These are phyloP conservation scores for Isichthys henryi DNA, from an alignment of 2,113 vertebrate genomes.

Conservation along the genomic window DNA sequence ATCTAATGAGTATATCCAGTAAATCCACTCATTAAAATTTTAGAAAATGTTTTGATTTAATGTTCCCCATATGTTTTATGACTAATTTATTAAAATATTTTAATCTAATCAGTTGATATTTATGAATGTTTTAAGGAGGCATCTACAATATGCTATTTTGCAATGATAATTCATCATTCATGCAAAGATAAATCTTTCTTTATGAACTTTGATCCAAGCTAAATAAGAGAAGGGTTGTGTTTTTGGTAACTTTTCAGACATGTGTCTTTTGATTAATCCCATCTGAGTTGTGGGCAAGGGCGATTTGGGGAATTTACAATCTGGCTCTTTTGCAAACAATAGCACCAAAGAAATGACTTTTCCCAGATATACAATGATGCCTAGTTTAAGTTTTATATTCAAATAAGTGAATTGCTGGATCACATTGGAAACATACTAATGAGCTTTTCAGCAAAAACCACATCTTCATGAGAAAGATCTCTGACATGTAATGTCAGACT, in stretches of 20 bases:
- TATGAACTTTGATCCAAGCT: background rate
- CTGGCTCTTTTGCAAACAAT: background rate
- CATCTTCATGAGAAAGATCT: background rate
- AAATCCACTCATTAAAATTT: background rate
- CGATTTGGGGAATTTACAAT: background rate
- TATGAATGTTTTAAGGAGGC: background rate
- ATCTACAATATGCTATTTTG: background rate
- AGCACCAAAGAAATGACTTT: background rate
- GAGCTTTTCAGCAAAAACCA: background rate
- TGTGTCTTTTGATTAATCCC: background rate
- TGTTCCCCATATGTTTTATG: slow-evolving; percentile 9
- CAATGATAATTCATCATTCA: background rate
- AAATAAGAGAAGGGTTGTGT: background rate
- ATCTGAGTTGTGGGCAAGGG: background rate
- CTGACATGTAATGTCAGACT: background rate
- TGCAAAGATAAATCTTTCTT: background rate
- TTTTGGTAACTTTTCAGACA: background rate
- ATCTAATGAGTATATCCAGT: background rate
- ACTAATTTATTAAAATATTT: slow-evolving; percentile 23
- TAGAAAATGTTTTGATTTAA: background rate
- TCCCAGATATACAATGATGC: background rate
- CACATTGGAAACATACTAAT: background rate
- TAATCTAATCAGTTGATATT: background rate
- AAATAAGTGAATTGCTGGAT: background rate
- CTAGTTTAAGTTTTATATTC: background rate